These are phyloP conservation scores for Daubentonia madagascariensis DNA, from an alignment of 2,113 vertebrate species.

Conservation along the genomic window DNA sequence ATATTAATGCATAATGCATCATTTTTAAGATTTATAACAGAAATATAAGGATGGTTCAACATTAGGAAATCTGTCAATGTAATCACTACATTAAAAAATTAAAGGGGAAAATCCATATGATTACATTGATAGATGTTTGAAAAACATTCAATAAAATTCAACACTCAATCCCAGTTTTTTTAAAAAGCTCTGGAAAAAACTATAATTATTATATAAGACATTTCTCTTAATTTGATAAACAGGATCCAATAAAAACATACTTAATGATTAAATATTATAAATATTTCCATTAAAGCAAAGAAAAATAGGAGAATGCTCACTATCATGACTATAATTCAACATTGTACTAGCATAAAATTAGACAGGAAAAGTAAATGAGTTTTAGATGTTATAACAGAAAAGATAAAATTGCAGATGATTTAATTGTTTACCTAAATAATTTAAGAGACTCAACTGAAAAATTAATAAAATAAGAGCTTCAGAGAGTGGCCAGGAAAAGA, in stretches of 20 bases:
- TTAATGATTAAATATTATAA: not conserved
- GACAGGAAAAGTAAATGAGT: not conserved
- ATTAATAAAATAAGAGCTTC: not conserved
- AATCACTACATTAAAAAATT: not conserved
- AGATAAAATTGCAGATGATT: not conserved
- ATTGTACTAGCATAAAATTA: not conserved
- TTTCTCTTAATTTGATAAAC: not conserved
- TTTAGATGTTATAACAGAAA: not conserved
- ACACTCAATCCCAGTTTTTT: not conserved
- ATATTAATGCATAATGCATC: not conserved
- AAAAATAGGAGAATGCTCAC: not conserved
- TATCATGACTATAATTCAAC: not conserved
- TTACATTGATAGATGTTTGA: not conserved
- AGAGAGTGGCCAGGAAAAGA: not conserved
- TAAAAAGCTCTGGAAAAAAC: not conserved
- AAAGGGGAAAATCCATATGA: not conserved
- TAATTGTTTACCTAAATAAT: not conserved
- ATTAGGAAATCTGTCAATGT: not conserved
- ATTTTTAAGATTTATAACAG: not conserved
- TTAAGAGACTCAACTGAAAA: slow-evolving; percentile 12
- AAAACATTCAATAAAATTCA: not conserved
- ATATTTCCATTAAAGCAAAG: not conserved
- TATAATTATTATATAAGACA: not conserved
- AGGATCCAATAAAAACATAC: not conserved
- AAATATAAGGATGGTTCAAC: not conserved